Evolutionary conservation across 2,113 vertebrate species (phyloP), one percentile per base, ranked within the genome.

Genomic region (Gymnogyps californianus): DNA sequence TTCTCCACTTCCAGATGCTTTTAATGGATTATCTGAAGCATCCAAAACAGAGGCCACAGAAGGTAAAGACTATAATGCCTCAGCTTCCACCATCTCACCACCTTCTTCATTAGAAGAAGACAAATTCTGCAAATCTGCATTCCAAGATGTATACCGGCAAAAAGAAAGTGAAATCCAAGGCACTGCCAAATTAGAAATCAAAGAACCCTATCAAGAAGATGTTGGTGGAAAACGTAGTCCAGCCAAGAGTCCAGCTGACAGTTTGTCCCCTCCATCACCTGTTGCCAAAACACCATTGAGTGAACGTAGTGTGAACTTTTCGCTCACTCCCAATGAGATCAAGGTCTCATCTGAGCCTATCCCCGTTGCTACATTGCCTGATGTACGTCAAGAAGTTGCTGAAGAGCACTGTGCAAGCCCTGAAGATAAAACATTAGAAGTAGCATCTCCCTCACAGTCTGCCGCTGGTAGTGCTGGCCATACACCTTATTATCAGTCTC

Each of bases 401-500:
- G 97, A 96, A 84, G 99, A 99, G 84, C 98, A 97, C 24, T 98
- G 98, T 80, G 96, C 97, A 49, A 99, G 99, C 94, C 99, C 99
- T 85, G 99, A 99, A 95, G 99, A 99, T 59, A 99, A 99, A 97
- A 99, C 99, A 3, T 92, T 99, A 94, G 99, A 99, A 98, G 99
- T 99, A 70, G 98, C 98, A 44, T 99, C 98, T 87, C 99, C 99
- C 1, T 99, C 99, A 89, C 99, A 99, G 90, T 99, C 99, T 81
- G 98, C 96, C 89, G 98, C 98, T 47, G 98, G 98, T 97, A 99
- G 98, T 97, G 99, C 99, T 95, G 99, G 99, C 58, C 99, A 99
- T 94, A 99, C 99, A 61, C 99, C 99, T 96, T 99, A 99, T 96
- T 99, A 99, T 97, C 99, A 99, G 78, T 99, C 99, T 96, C 99